Evolutionary conservation across 1,140 invertebrate species (phyloP).

Genomic region (Drosophila serrata): DNA sequence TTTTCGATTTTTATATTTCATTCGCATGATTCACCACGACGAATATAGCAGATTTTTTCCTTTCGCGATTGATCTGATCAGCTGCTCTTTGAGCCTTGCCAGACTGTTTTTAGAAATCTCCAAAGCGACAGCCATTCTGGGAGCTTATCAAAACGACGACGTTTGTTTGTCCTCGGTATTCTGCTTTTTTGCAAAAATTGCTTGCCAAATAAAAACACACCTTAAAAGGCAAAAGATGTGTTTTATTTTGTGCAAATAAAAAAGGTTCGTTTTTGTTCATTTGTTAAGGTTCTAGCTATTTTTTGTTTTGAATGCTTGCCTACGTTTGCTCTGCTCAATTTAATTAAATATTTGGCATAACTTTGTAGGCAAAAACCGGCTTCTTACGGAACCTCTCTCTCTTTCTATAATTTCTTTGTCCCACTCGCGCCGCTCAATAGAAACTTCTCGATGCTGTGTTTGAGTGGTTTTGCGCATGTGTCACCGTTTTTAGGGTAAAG

Average conservation of each 20-base stretch:
- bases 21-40: conserved; percentile 27
- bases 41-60: conserved; percentile 8
- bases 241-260: conserved; percentile 15
- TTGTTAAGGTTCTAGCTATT: not conserved
- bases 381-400: conserved; percentile 35
- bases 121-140: conserved; percentile 19
- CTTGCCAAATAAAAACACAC: conserved; percentile 51
- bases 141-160: conserved; percentile 62
- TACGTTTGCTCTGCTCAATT: conserved; percentile 34
- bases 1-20: conserved; percentile 23
- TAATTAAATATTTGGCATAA: conserved; percentile 64
- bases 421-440: conserved; percentile 52
- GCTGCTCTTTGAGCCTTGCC: conserved; percentile 58
- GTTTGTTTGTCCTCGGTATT: conserved; percentile 48
- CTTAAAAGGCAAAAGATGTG: conserved; percentile 29
- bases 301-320: conserved; percentile 28
- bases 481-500: conserved; percentile 39
- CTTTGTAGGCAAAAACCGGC: conserved; percentile 63
- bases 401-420: conserved; percentile 24
- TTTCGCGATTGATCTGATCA: conserved; percentile 51
- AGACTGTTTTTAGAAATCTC: conserved; percentile 49
- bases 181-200: conserved; percentile 32
- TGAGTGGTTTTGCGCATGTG: conserved; percentile 43
- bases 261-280: conserved; percentile 21
- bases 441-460: conserved; percentile 68